Evolutionary conservation across 2,797 vertebrate species (phyloP), one percentile per base, ranked within the genome.

Genomic region (Peromyscus nudipes): DNA sequence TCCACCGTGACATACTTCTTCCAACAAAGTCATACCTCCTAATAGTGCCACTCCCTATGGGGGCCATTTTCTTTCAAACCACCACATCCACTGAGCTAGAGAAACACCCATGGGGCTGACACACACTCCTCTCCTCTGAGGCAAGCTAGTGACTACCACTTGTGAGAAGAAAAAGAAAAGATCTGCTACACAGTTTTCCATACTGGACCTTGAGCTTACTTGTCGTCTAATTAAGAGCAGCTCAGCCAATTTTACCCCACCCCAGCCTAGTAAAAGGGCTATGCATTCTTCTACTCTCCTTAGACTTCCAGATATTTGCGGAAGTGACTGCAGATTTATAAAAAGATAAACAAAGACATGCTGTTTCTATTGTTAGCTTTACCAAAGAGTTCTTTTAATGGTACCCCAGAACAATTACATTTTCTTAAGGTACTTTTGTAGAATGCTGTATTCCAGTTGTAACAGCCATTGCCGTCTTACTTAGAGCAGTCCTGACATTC

Each of bases 311-410:
- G 37, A 80, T 16, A 73, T 81, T 92, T 52, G 73, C 34, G 1
- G 43, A 86, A 94, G 34, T 69, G 82, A 34, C 73, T 95, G 29
- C 21, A 83, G 57, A 88, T 86, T 96, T 91, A 85, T 29, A 91
- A 80, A 94, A 94, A 83, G 81, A 90, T 31, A 57, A 8, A 75
- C 9, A 11, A 97, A 89, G 29, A 3, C 29, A 34, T 19, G 14
- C 34, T 52, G n/a, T 62, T 65, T 86, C 43, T 29, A 46, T 84
- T 90, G 67, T 90, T 65, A 65, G 52, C 25, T 62, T 57, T 89
- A 87, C 57, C 12, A 55, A 96, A 89, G 6, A 52, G 57, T 46
- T 4, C 19, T 60, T 77, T 75, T 85, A 80, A 49, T 31, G 16
- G 40, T 69, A 62, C 37, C 4, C 17, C 62, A 77, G n/a, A 49